A percentile compares a stretch with the other conserved stretches of the same genome.
Evolutionary conservation across 2,113 vertebrate genomes (phyloP).

Genomic region (Rhabdornis inornatus): DNA sequence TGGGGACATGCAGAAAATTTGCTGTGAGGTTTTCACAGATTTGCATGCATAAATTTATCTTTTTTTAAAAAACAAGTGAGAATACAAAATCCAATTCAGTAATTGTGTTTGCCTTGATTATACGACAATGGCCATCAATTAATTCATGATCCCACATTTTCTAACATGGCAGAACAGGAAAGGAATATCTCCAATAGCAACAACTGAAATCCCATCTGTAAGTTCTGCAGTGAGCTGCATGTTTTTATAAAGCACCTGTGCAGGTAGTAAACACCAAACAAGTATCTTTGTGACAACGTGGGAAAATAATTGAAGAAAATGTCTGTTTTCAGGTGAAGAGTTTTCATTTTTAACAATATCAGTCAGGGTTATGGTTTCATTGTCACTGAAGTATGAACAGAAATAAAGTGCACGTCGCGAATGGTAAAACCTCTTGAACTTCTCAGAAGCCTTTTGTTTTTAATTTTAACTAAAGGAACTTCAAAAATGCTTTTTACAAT

Average conservation of each 20-base stretch:
- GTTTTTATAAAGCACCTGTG: neutral
- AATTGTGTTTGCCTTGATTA: neutral
- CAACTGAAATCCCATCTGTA: neutral
- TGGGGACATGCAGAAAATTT: neutral
- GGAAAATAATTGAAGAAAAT: neutral
- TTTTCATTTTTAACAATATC: neutral
- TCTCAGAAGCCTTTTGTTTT: neutral
- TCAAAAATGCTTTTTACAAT: constrained; percentile 12
- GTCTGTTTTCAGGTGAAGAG: neutral
- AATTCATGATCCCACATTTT: neutral
- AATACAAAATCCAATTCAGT: neutral
- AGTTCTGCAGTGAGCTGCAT: neutral
- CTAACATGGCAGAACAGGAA: neutral
- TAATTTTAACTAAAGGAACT: neutral
- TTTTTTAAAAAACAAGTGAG: no score
- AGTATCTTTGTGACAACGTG: neutral
- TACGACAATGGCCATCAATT: neutral
- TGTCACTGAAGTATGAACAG: neutral
- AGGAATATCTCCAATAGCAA: neutral
- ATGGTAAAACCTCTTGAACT: neutral
- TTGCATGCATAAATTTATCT: neutral
- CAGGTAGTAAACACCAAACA: neutral
- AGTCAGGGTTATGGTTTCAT: neutral
- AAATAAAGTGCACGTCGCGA: neutral
- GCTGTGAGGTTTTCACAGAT: neutral